Conservation (phyloP, 64 coral and sea anemone species). For the Montipora sp. region DNA sequence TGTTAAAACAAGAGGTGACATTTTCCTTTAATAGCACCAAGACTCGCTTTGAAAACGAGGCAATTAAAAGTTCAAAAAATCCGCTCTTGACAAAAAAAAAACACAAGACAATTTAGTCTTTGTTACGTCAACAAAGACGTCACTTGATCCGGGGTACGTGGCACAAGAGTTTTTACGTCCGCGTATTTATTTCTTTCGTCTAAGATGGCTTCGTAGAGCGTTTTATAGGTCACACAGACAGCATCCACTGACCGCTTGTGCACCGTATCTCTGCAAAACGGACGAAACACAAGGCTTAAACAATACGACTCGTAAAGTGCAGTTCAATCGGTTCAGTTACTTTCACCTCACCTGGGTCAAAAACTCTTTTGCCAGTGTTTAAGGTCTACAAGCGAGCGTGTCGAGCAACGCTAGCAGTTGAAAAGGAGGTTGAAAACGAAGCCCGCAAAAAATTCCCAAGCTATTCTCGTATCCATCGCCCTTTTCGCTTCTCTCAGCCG, state of each 20-base stretch:
- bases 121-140: conserved; percentile 78
- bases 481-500: too few relatives aligned
- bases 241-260: conserved; percentile 95
- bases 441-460: too few relatives aligned
- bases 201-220: conserved; percentile 69
- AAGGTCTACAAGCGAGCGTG: too few relatives aligned
- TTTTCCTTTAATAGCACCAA: background rate
- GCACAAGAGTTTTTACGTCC: conserved; percentile 82
- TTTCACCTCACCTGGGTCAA: too few relatives aligned
- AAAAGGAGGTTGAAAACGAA: too few relatives aligned
- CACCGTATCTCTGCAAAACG: conserved; percentile 83
- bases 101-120: background rate
- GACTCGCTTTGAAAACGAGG: background rate
- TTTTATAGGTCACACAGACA: conserved; percentile 84
- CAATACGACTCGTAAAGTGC: background rate
- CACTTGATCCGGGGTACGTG: conserved; percentile 90
- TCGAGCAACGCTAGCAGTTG: too few relatives aligned
- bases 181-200: conserved; percentile 82
- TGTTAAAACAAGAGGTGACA: too few relatives aligned
- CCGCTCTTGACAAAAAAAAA: background rate
- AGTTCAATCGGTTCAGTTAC: too few relatives aligned
- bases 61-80: too few relatives aligned
- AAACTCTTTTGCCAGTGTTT: too few relatives aligned
- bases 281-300: background rate
- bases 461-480: too few relatives aligned